Base-by-base conservation (phyloP, 2,797 vertebrate species). In the Lateolabrax maculatus region DNA sequence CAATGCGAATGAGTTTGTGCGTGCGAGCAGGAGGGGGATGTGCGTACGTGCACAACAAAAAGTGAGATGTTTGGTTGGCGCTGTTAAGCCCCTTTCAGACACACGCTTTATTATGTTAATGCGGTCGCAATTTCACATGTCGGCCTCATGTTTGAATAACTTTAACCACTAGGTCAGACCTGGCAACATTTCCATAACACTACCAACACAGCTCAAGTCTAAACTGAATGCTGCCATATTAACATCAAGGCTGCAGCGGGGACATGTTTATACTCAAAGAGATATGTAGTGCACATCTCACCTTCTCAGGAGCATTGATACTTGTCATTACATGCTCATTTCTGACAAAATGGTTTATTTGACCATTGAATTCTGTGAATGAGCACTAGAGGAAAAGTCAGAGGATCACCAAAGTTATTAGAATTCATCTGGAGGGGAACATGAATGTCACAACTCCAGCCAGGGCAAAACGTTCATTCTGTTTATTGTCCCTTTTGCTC, bases 1-100 rank as follows among this genome's bases (percentile, higher is more conserved):
- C 67, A 60, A 19, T 19, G 19, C 65, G 52, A 69, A 25, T 43
- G 46, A 71, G 62, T 72, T 18, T 75, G 36, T 74, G 60, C 48
- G 31, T 55, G 36, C 15, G 37, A 65, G 49, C 66, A 36, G 48
- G 18, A 68, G 31, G 3, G 9, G 18, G 11, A 9, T 67, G 70
- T 77, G 68, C 51, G 27, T 72, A 55, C 57, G 52, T 74, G 56
- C 63, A 27, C 53, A 41, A 29, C 27, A 11, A 6, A 56, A 23
- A 67, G 23, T 70, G 31, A 65, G 74, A 46, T 43, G 58, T 69
- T 67, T 49, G 53, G 12, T 61, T 21, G 72, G 6, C 2, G 18
- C n/a, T 39, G 61, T 62, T 25, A 36, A 39, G 36, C 48, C 13
- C 29, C 9, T 75, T 43, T 67, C 55, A 71, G 34, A 52, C 37